Evolutionary conservation across 2,888 invertebrate genomes (phyloP).

Genomic region (Pantelozetes paolii): DNA sequence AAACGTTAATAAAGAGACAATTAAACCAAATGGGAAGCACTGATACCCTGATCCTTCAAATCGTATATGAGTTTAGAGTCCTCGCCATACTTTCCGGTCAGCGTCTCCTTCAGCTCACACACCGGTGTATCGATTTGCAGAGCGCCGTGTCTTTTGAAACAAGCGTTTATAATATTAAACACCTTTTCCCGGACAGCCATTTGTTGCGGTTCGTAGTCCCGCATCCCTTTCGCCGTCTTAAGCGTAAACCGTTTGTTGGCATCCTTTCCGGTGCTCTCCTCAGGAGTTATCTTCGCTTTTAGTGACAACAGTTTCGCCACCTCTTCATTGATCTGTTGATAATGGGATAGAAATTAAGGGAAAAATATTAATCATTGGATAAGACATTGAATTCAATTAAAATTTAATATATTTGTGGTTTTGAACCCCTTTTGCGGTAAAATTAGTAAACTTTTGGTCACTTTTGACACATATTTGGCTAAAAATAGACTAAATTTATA

Average conservation of each 20-base stretch:
- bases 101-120: conserved; percentile 94
- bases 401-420: not conserved
- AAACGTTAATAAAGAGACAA: not conserved
- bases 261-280: conserved; percentile 1
- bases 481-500: conserved; percentile 5
- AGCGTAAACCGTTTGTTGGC: conserved; percentile 27
- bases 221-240: conserved; percentile 62
- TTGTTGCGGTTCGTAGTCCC: conserved; percentile 90
- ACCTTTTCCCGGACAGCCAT: conserved; percentile 81
- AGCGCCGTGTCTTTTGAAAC: conserved; percentile 95
- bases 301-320: conserved; percentile 73
- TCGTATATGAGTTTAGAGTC: conserved; percentile 99
- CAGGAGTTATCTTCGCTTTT: conserved; percentile 63
- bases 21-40: not conserved
- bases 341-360: not conserved
- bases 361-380: not conserved
- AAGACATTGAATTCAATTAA: conserved; percentile 12
- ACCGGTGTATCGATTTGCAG: conserved; percentile 98
- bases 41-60: conserved; percentile 79
- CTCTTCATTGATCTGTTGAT: conserved; percentile 72
- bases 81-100: conserved; percentile 99
- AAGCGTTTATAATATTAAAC: conserved; percentile 74
- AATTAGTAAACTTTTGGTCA: too few relatives aligned
- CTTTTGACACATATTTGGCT: not conserved
- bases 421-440: too few relatives aligned